Evolutionary conservation across 2,113 vertebrate genomes (phyloP).

Genomic region (Hydrochoerus hydrochaeris): DNA sequence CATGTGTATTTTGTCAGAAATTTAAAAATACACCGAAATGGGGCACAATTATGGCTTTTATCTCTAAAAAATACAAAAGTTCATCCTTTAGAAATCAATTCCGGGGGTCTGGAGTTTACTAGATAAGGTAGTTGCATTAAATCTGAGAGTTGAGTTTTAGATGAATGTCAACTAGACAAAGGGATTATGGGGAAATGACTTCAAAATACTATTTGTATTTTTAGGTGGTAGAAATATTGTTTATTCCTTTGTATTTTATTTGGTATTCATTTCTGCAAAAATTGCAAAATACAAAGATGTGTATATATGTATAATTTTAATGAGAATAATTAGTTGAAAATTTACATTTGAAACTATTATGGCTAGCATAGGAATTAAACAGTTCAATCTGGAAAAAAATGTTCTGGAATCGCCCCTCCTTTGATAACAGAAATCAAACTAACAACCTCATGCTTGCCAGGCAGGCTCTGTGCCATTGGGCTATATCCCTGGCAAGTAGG

Average conservation of each 20-base stretch:
- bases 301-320: neutral
- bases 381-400: neutral
- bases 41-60: neutral
- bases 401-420: neutral
- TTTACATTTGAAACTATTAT: neutral
- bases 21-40: neutral
- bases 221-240: neutral
- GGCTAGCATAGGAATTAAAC: neutral
- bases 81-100: neutral
- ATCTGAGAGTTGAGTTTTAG: neutral
- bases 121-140: neutral
- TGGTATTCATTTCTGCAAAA: neutral
- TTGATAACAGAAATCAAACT: no score
- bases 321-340: neutral
- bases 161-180: neutral
- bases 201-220: neutral
- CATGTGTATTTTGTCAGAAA: neutral
- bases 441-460: no score
- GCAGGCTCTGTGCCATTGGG: no score
- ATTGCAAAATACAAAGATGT: neutral
- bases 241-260: neutral
- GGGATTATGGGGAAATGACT: neutral
- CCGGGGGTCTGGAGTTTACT: neutral
- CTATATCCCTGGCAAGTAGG: no score
- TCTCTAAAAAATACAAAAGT: neutral